Conservation (phyloP, 2,888 invertebrate species). For the Microctonus aethiopoides region DNA sequence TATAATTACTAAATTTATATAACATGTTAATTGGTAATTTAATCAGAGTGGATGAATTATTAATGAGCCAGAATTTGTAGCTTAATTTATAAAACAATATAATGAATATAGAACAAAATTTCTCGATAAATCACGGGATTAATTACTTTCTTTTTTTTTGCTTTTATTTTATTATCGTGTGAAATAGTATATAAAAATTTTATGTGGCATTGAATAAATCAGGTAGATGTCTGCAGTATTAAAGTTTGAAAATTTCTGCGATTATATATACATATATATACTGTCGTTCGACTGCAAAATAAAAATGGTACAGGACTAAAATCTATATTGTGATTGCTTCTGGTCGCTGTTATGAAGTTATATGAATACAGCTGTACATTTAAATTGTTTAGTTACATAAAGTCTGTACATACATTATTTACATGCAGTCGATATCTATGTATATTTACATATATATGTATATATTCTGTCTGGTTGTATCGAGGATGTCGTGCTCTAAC, state of each 20-base stretch:
- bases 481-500: background rate
- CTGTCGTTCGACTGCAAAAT: constrained; percentile 37
- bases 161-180: background rate
- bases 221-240: constrained; percentile 9
- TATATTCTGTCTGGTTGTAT: no score
- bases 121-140: no score
- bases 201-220: background rate
- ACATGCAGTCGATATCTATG: background rate
- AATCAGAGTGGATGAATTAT: no score
- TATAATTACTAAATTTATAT: constrained; percentile 26
- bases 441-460: background rate
- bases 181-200: constrained; percentile 6
- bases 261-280: constrained; percentile 27
- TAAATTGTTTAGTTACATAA: constrained; percentile 28
- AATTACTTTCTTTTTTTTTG: background rate
- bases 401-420: constrained; percentile 8
- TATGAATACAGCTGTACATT: no score
- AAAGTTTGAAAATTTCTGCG: background rate
- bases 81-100: no score
- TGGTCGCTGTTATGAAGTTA: constrained; percentile 3
- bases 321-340: constrained; percentile 43
- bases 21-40: background rate
- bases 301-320: constrained; percentile 36
- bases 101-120: no score
- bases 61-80: no score